Evolutionary conservation across 2,797 vertebrate genomes (phyloP).

Genomic region (Prionace glauca): DNA sequence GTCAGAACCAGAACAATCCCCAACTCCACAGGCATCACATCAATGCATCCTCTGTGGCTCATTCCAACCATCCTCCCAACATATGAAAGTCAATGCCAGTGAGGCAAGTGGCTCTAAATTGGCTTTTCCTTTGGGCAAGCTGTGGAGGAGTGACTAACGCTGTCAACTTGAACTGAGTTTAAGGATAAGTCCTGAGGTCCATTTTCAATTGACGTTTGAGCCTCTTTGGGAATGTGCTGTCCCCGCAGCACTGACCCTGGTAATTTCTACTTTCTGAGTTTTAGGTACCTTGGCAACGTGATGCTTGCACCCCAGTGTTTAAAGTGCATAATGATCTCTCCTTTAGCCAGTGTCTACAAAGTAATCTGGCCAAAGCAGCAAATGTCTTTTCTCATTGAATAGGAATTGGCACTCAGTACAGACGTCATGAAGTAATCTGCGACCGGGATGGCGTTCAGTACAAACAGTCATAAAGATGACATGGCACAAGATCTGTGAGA

Average conservation of each 20-base stretch:
- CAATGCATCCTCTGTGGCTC: not conserved
- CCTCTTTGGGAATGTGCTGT: not conserved
- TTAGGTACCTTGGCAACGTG: too few species aligned
- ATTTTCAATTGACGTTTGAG: not conserved
- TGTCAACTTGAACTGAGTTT: not conserved
- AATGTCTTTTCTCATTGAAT: not conserved
- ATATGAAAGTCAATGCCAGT: not conserved
- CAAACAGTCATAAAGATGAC: not conserved
- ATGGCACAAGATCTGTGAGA: not conserved
- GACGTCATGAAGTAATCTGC: not conserved
- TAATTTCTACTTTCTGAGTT: not conserved
- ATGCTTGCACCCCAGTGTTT: not conserved
- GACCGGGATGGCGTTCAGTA: not conserved
- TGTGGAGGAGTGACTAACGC: not conserved
- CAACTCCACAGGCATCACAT: not conserved
- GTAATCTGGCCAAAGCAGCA: not conserved
- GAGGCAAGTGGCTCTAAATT: not conserved
- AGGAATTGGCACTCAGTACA: not conserved
- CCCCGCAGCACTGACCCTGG: not conserved
- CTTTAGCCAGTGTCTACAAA: not conserved
- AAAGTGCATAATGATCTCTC: not conserved
- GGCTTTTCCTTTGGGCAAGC: not conserved
- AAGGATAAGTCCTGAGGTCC: not conserved
- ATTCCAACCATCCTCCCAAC: not conserved
- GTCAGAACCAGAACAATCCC: not conserved